Evolutionary conservation across 2,888 invertebrate genomes (phyloP), one percentile per base, ranked within the genome.

Genomic region (Xestia c-nigrum): DNA sequence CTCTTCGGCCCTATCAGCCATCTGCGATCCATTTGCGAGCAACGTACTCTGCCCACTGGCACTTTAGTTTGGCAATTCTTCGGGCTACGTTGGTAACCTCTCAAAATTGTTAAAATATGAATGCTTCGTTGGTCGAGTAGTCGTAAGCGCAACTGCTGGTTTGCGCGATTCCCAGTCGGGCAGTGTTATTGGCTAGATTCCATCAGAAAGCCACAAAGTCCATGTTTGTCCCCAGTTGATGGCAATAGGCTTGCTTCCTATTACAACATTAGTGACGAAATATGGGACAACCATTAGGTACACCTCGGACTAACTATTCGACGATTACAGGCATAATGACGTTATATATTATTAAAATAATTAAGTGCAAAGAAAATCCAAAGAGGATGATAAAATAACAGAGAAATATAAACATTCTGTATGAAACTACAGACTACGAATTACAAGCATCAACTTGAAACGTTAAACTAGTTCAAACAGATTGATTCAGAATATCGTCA

Each of bases 401-500:
- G 24, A 16, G 61, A 52, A 38, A 69, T 21, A 46, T 70, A 24
- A 63, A 55, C 31, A 50, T 43, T 63, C 12, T 14, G 10, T 50
- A 24, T 65, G 38, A 46, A 47, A 55, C 43, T 47, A 52, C 16
- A 14, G 12, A 66, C 66, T n/a, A 55, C 46, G 55, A 74, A 72
- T 71, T 74, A 76, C 74, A 73, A 74, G 72, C 40, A 78, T 69
- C 67, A 81, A 63, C 78, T 67, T 59, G 19, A 72, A 72, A 69
- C 47, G 63, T 57, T 67, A 61, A 77, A 76, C 76, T 85, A 76
- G 67, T 81, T 78, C 81, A 78, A 88, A 76, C 78, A 76, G 80
- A 88, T 87, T 85, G 87, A 88, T 88, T 84, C 82, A 63, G 65
- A 88, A 86, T 84, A 84, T 81, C 78, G 72, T 86, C 88, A 84